Conservation (phyloP, 2,888 invertebrate species). For the Orchestes rusci region DNA sequence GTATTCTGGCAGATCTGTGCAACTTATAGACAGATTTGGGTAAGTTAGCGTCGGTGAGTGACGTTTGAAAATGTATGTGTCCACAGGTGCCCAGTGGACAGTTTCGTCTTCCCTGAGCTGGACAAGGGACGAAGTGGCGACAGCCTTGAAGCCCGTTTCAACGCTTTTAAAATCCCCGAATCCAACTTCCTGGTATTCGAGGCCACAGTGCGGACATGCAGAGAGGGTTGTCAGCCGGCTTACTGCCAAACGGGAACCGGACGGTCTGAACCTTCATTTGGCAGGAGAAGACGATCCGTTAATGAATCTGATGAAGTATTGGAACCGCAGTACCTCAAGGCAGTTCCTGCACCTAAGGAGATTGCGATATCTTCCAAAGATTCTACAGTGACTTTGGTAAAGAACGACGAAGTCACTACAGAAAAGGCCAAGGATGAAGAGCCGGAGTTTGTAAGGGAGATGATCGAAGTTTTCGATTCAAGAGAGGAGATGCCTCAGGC, state of each 20-base stretch:
- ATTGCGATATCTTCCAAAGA: slow-evolving; percentile 11
- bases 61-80: not conserved
- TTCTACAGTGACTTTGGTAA: slow-evolving; percentile 19
- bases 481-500: slow-evolving; percentile 63
- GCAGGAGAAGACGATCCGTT: slow-evolving; percentile 18
- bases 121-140: slow-evolving; percentile 80
- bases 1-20: slow-evolving; percentile 83
- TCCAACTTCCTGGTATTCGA: slow-evolving; percentile 84
- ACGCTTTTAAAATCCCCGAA: slow-evolving; percentile 91
- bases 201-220: slow-evolving; percentile 82
- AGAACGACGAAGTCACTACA: slow-evolving; percentile 31
- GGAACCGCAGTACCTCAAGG: slow-evolving; percentile 8
- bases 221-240: slow-evolving; percentile 86
- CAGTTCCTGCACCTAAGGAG: not conserved
- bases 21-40: slow-evolving; percentile 85
- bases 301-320: slow-evolving; percentile 8
- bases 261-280: slow-evolving; percentile 40
- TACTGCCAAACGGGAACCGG: slow-evolving; percentile 71
- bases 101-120: slow-evolving; percentile 84
- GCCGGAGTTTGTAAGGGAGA: slow-evolving; percentile 75
- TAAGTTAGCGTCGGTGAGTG: slow-evolving; percentile 48
- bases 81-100: slow-evolving; percentile 79
- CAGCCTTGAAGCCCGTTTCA: slow-evolving; percentile 83
- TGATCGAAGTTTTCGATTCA: slow-evolving; percentile 85
- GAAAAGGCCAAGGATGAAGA: slow-evolving; percentile 46